Evolutionary conservation across 2,113 vertebrate genomes (phyloP).

Genomic region (Scalopus aquaticus): DNA sequence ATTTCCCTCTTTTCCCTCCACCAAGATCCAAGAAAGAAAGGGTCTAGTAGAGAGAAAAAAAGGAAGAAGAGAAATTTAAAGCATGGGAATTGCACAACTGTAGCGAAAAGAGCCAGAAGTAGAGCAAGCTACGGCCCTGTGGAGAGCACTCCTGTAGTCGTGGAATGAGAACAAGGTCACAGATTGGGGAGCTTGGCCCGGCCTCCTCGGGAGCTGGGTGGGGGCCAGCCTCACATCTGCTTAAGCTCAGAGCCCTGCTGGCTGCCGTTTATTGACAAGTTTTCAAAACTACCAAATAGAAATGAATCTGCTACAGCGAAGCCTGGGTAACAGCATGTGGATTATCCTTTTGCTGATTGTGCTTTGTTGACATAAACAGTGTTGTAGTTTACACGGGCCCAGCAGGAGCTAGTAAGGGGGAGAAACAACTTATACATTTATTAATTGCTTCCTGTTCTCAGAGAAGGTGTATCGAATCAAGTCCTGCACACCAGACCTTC

Average conservation of each 20-base stretch:
- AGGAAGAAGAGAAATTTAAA: neutral
- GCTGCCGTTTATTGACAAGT: conserved; percentile 52
- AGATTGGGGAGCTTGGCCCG: neutral
- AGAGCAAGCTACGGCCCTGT: conserved; percentile 29
- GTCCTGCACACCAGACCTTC: neutral
- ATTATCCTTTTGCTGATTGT: conserved; percentile 2
- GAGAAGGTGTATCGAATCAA: neutral
- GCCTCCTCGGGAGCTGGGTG: neutral
- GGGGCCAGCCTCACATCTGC: conserved; percentile 32
- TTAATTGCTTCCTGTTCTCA: conserved; percentile 42
- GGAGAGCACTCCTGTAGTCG: conserved; percentile 20
- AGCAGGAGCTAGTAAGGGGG: neutral
- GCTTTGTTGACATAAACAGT: conserved; percentile 49
- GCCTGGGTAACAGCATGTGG: neutral
- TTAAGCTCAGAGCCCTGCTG: conserved; percentile 42
- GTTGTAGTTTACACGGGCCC: neutral
- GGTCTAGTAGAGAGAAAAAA: neutral
- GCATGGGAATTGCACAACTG: neutral
- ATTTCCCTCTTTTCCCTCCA: neutral
- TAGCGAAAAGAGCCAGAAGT: neutral
- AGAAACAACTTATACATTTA: neutral
- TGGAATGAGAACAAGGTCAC: conserved; percentile 51
- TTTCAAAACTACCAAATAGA: conserved; percentile 62
- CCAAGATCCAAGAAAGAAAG: neutral
- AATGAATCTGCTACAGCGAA: neutral